phyloP scores from a whole-genome alignment of 2,113 vertebrate species.

The Cyphomyrus plagiostoma region DNA sequence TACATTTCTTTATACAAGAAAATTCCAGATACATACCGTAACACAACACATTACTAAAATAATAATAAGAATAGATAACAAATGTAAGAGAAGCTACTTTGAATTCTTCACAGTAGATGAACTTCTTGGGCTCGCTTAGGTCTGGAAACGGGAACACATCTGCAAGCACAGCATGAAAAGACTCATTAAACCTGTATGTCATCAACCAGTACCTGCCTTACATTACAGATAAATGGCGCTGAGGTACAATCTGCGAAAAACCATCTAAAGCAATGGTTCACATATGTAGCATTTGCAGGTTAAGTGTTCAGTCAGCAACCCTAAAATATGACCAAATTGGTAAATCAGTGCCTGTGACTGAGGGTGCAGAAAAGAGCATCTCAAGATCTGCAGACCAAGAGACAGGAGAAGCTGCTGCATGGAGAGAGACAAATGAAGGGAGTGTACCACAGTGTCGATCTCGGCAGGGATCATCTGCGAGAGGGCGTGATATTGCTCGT shows the following conservation, averaged over 20 bases:
- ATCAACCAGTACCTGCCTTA: not conserved
- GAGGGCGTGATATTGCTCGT: constrained; percentile 76
- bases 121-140: constrained; percentile 26
- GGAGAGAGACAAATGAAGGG: not conserved
- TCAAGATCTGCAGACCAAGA: not conserved
- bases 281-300: not conserved
- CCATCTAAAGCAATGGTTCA: not conserved
- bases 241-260: not conserved
- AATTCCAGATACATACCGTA: not conserved
- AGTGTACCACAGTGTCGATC: constrained; percentile 72
- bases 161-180: constrained; percentile 23
- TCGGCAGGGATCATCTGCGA: constrained; percentile 64
- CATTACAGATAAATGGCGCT: not conserved
- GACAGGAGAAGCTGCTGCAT: not conserved
- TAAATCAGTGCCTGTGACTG: not conserved
- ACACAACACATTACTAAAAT: not conserved
- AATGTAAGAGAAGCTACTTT: not conserved
- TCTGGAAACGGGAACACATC: constrained; percentile 51
- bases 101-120: not conserved
- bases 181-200: not conserved
- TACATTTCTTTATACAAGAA: constrained; percentile 6
- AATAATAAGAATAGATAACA: not conserved
- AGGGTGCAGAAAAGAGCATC: not conserved
- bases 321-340: not conserved
- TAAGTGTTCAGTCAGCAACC: not conserved